Evolutionary conservation across 1,140 invertebrate species (phyloP).

Genomic region (Ceratina japonica): DNA sequence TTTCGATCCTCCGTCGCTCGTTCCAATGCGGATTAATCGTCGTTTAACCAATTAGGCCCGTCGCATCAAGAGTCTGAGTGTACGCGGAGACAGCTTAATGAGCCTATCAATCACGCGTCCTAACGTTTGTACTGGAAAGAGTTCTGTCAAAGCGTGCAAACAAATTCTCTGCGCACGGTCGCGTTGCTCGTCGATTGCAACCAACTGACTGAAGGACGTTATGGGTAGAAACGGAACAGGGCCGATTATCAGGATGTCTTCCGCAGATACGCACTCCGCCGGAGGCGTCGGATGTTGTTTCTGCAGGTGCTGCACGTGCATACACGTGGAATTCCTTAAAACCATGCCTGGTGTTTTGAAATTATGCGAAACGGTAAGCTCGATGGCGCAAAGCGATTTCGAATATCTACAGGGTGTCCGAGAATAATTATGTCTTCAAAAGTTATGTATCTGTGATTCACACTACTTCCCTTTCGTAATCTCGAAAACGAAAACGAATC

Average conservation of each 20-base stretch:
- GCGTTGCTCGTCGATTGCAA: too few relatives aligned
- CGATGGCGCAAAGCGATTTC: not conserved
- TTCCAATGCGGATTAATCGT: conserved; percentile 43
- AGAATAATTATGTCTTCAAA: too few relatives aligned
- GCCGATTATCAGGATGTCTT: conserved; percentile 70
- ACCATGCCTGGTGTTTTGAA: conserved; percentile 86
- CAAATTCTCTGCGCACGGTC: not conserved
- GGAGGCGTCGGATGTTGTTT: conserved; percentile 85
- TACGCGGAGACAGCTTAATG: conserved; percentile 38
- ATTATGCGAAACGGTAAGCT: conserved; percentile 85
- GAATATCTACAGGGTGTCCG: too few relatives aligned
- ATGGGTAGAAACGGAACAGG: conserved; percentile 53
- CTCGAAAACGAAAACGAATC: too few relatives aligned
- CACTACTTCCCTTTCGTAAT: too few relatives aligned
- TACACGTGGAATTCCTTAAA: conserved; percentile 87
- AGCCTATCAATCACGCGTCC: conserved; percentile 1
- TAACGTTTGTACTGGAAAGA: not conserved
- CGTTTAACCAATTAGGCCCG: conserved; percentile 44
- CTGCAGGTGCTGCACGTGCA: conserved; percentile 87
- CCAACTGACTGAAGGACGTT: not conserved
- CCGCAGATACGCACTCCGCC: conserved; percentile 57
- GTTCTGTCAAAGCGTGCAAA: not conserved
- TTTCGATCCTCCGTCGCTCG: not conserved
- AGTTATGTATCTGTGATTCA: too few relatives aligned
- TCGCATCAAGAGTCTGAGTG: conserved; percentile 20